Conservation (phyloP, 2,888 invertebrate species). For the Noctua comes region DNA sequence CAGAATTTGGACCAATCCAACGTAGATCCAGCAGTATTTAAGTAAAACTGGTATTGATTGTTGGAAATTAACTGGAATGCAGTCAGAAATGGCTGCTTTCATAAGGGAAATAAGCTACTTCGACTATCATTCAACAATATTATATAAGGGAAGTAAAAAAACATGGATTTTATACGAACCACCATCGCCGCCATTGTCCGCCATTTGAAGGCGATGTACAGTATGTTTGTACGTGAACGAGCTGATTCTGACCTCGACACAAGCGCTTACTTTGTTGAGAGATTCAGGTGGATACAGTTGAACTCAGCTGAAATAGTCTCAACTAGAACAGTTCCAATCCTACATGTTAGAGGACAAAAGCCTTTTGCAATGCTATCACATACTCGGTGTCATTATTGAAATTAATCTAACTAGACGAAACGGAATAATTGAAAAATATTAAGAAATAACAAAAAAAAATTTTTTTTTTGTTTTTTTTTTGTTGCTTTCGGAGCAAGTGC, state of each 20-base stretch:
- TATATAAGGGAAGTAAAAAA: neutral
- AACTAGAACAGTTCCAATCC: neutral
- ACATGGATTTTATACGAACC: neutral
- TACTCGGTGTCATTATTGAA: too few relatives aligned
- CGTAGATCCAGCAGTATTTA: neutral
- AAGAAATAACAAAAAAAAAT: too few relatives aligned
- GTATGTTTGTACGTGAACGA: neutral
- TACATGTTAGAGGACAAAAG: neutral
- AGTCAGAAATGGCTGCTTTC: neutral
- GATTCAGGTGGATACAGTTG: neutral
- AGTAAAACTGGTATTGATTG: neutral
- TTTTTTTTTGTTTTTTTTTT: neutral
- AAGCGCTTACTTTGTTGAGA: neutral
- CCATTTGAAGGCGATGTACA: neutral
- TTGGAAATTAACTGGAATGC: neutral
- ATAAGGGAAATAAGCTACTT: neutral
- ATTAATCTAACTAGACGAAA: too few relatives aligned
- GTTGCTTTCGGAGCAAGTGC: neutral
- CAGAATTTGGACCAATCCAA: neutral
- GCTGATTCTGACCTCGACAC: neutral
- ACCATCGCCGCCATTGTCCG: neutral
- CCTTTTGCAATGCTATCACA: neutral
- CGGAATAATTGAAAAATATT: too few relatives aligned
- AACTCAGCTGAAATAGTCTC: neutral
- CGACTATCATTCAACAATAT: neutral